Base-by-base conservation (phyloP, 2,888 invertebrate species). In the Rhyacophila evoluta region DNA sequence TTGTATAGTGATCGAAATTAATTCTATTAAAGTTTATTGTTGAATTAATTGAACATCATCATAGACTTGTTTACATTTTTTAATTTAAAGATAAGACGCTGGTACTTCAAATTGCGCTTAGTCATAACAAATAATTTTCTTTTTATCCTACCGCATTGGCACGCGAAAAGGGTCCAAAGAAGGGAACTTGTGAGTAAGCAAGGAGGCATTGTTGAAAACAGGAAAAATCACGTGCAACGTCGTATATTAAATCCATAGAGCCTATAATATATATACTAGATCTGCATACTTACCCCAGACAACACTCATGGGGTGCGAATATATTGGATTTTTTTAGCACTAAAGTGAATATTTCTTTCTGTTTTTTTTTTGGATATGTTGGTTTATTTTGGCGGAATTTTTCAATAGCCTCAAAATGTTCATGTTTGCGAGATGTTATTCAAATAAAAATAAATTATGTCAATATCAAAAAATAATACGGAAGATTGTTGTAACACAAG, bases 161-260 rank as follows among this genome's bases (percentile, higher is more conserved):
- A 12, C 25, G 2, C 55, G 25, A 55, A 25, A 55, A 55, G 25
- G 25, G 19, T 55, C 25, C 10, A 25, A 55, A 55, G 25, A 55
- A 10, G 8, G 55, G 19, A 55, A 25, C 29, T 25, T 25, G 55
- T 55, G 55, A 8, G 25, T 55, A 55, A 55, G 55, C 55, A 25
- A 19, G 19, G 2, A 19, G 19, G 8, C 55, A 55, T 55, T 55
- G 55, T 55, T 55, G 55, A 25, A 55, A 55, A 55, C 55, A 55
- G 55, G 55, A 25, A 55, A 55, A 55, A 55, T 55, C 55, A 55
- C 55, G 19, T 19, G 19, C 55, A 55, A 15, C 55, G 19, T 55
- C 55, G 55, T 55, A 55, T 55, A 55, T 55, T 55, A 55, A 55
- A 55, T 55, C 55, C 55, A 55, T 55, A 55, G 55, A 55, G 55